These are phyloP conservation scores for Helicoverpa assulta DNA, from an alignment of 2,888 invertebrate genomes.

Conservation along the genomic window DNA sequence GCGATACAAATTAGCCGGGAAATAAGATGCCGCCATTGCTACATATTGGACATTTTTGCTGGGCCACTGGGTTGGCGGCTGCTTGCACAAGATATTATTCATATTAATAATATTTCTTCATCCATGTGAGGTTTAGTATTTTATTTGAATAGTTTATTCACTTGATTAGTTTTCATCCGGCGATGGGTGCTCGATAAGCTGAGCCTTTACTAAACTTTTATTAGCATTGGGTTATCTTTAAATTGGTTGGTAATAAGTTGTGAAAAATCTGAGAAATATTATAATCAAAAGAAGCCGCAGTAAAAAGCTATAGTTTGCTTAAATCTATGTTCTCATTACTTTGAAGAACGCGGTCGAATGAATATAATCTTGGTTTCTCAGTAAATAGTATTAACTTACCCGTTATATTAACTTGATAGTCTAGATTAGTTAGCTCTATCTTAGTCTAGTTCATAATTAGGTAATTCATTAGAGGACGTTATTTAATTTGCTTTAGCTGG, in stretches of 20 bases:
- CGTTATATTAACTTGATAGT: no score
- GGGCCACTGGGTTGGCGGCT: conserved; percentile 36
- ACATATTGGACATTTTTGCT: conserved; percentile 54
- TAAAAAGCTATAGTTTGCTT: not conserved
- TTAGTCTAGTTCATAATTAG: not conserved
- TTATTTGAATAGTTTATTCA: conserved; percentile 11
- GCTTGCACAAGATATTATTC: conserved; percentile 26
- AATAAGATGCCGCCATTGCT: conserved; percentile 55
- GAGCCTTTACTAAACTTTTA: not conserved
- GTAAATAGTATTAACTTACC: not conserved
- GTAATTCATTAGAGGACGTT: not conserved
- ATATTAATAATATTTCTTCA: conserved; percentile 2
- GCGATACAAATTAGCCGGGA: conserved; percentile 61
- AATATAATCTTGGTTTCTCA: not conserved
- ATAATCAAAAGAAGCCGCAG: not conserved
- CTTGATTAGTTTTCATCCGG: not conserved
- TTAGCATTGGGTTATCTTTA: no score
- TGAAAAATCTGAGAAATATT: not conserved
- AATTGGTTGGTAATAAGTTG: not conserved
- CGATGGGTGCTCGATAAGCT: not conserved
- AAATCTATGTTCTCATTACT: not conserved
- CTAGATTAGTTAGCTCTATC: not conserved
- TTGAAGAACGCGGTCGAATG: not conserved
- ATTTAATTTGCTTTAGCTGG: not conserved
- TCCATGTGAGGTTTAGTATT: not conserved